These are phyloP conservation scores for Beroe ovata DNA, from an alignment of 37 sponge, comb jelly and placozoan genomes.

Conservation along the genomic window DNA sequence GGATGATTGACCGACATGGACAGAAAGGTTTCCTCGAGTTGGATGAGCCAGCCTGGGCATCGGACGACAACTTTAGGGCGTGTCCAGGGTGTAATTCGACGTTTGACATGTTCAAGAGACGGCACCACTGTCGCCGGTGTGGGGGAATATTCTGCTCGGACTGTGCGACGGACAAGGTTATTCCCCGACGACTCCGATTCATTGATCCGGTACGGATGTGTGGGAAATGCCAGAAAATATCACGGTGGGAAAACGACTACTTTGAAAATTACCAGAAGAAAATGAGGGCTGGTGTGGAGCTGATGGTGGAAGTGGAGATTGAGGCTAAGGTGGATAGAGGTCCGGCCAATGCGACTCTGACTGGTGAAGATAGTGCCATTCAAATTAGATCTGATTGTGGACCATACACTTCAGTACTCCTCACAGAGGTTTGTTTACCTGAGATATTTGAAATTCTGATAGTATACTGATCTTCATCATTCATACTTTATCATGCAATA, in stretches of 20 bases:
- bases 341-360: background rate
- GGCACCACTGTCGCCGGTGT: slow-evolving; percentile 48
- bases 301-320: slow-evolving; percentile 10
- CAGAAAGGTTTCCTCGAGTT: slow-evolving; percentile 32
- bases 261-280: slow-evolving; percentile 48
- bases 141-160: slow-evolving; percentile 17
- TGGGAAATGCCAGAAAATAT: slow-evolving; percentile 39
- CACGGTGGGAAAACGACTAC: slow-evolving; percentile 56
- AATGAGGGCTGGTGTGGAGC: slow-evolving; percentile 41
- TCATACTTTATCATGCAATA: too few relatives aligned
- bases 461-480: too few relatives aligned
- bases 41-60: slow-evolving; percentile 61
- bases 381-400: background rate
- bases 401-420: background rate
- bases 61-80: slow-evolving; percentile 12
- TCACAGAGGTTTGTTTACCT: too few relatives aligned
- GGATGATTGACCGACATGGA: slow-evolving; percentile 49
- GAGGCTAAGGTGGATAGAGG: background rate
- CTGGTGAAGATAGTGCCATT: background rate
- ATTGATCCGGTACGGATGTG: slow-evolving; percentile 63
- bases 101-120: slow-evolving; percentile 26
- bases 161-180: slow-evolving; percentile 38
- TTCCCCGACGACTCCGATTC: slow-evolving; percentile 27
- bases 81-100: slow-evolving; percentile 2
- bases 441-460: too few relatives aligned